Base-by-base conservation (phyloP, 1,140 invertebrate genomes). In the Bombus impatiens region DNA sequence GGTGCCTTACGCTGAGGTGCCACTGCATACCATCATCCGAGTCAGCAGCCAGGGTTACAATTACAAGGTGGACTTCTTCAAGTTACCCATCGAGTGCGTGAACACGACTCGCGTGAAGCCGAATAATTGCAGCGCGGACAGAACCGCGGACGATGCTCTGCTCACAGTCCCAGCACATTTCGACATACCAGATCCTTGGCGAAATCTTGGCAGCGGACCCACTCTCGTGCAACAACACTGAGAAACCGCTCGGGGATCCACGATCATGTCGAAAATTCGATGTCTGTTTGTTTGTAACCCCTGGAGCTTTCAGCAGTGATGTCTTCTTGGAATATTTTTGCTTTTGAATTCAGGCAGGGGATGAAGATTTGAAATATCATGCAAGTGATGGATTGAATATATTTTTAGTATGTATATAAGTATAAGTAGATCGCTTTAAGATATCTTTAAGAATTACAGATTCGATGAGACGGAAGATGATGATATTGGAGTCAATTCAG, bases 11-110 rank as follows among this genome's bases (percentile, higher is more conserved):
- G 96, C 99, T 95, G 97, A 98, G 91, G 98, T 99, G 1, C 98
- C 98, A 5, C 95, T 99, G 6, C 98, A 99, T 93, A 98, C 98
- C 2, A 97, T 99, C 47, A 98, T 99, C 78, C 98, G 98, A 90
- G 94, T 98, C 53, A 97, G 97, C 8, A 97, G 97, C 37, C 96
- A 97, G 84, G 98, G 98, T 1, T 98, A 98, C 95, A 97, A 97
- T 84, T 98, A 98, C 95, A 96, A 97, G 88, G 96, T 98, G 85
- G 98, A 98, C 93, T 97, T 97, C 88, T 97, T 98, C 67, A 97
- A 97, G 89, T 94, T 98, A 79, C 97, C 97, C 5, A 96, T 98
- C 8, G 97, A 98, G 53, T 98, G 98, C 93, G 98, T 98, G 10
- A 97, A 98, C 92, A 98, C 98, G 5, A 97, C 97, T 87, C 95